phyloP scores from a whole-genome alignment of 2,113 vertebrate genomes.

The Bufo gargarizans region DNA sequence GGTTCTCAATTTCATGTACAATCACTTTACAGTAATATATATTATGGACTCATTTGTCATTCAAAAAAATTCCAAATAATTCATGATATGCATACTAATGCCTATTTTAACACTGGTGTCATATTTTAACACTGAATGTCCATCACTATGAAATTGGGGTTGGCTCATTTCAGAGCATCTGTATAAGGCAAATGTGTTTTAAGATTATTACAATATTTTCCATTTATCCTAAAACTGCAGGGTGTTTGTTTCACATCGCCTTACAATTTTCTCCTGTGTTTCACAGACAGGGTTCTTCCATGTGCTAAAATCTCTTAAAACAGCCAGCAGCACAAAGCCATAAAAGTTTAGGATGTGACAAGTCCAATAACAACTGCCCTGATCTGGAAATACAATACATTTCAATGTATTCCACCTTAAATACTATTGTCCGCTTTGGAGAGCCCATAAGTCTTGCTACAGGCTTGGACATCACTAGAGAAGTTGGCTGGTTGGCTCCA shows the following conservation, averaged over 20 bases:
- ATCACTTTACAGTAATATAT: background rate
- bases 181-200: background rate
- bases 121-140: constrained; percentile 1
- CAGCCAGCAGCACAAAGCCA: constrained; percentile 6
- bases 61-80: background rate
- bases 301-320: constrained; percentile 15
- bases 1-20: background rate
- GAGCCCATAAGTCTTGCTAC: background rate
- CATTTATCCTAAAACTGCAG: constrained; percentile 19
- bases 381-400: constrained; percentile 24
- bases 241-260: background rate
- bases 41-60: background rate
- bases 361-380: background rate
- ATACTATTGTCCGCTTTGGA: background rate
- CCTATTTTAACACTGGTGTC: background rate
- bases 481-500: background rate
- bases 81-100: background rate
- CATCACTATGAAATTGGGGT: background rate
- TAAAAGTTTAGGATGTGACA: background rate
- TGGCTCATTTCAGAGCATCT: background rate
- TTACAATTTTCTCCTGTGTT: constrained; percentile 2
- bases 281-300: background rate
- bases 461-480: background rate
- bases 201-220: background rate
- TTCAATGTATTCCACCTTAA: background rate